These are phyloP conservation scores for Harpagifer antarcticus DNA, from an alignment of 2,797 vertebrate genomes.

Conservation along the genomic window DNA sequence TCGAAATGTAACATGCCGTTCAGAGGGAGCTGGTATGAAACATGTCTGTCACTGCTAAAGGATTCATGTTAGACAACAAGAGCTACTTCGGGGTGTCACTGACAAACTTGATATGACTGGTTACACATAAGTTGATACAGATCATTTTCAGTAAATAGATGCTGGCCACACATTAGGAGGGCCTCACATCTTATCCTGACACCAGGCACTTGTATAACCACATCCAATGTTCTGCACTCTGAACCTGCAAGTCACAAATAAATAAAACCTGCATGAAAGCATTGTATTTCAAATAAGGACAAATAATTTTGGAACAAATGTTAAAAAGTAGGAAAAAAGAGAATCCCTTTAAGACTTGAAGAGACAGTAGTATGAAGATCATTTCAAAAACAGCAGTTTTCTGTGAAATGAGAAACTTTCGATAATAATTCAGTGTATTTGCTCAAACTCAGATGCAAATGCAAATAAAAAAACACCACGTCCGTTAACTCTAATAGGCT, in stretches of 20 bases:
- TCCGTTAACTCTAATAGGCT: conserved; percentile 23
- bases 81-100: conserved; percentile 44
- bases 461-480: conserved; percentile 26
- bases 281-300: conserved; percentile 46
- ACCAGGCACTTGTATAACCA: conserved; percentile 82
- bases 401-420: conserved; percentile 28
- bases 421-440: conserved; percentile 24
- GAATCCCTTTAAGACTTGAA: conserved; percentile 4
- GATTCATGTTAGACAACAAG: conserved; percentile 39
- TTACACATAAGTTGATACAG: conserved; percentile 44
- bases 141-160: conserved; percentile 52
- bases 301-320: conserved; percentile 56
- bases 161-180: conserved; percentile 48
- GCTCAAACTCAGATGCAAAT: conserved; percentile 22
- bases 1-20: conserved; percentile 58
- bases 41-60: conserved; percentile 29
- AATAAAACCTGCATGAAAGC: conserved; percentile 55
- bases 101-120: conserved; percentile 43
- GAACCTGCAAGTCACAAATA: conserved; percentile 64
- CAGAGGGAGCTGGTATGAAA: conserved; percentile 36
- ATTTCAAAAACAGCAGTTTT: conserved; percentile 30
- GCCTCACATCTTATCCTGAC: conserved; percentile 55
- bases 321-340: conserved; percentile 5
- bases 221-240: conserved; percentile 67
- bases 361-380: conserved; percentile 15